Evolutionary conservation across 2,888 invertebrate genomes (phyloP).

Genomic region (Drosophila fungiperda): DNA sequence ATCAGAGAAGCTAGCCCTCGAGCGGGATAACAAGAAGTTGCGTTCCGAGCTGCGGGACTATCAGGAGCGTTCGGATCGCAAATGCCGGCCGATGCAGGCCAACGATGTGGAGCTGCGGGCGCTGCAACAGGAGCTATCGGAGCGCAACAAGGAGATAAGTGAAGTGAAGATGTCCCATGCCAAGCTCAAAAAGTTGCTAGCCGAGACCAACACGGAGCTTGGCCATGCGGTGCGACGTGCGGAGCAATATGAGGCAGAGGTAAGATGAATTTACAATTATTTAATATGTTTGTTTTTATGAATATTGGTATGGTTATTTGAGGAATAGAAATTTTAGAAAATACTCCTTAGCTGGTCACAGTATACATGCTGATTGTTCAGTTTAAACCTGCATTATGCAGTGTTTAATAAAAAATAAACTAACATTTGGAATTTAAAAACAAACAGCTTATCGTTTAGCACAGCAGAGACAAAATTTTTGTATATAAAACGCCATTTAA

Average conservation of each 20-base stretch:
- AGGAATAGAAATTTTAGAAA: background rate
- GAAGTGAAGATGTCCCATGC: constrained; percentile 90
- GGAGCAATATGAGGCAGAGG: constrained; percentile 91
- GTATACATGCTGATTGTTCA: background rate
- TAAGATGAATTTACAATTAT: constrained; percentile 51
- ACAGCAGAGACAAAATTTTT: background rate
- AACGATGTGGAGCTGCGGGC: constrained; percentile 88
- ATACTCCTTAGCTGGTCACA: background rate
- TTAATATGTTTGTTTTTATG: background rate
- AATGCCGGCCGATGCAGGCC: constrained; percentile 88
- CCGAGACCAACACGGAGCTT: constrained; percentile 91
- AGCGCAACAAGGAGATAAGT: constrained; percentile 89
- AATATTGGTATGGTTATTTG: background rate
- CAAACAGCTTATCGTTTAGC: background rate
- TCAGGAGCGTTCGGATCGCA: constrained; percentile 88
- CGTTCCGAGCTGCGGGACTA: constrained; percentile 88
- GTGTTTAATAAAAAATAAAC: background rate
- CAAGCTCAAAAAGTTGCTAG: constrained; percentile 92
- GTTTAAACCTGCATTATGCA: background rate
- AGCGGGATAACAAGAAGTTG: constrained; percentile 95
- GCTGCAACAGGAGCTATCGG: constrained; percentile 89
- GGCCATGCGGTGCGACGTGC: constrained; percentile 91
- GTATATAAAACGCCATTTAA: background rate
- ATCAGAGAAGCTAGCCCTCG: constrained; percentile 94
- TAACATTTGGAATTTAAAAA: background rate